Evolutionary conservation across 1,140 invertebrate species (phyloP), one percentile per base, ranked within the genome.

Genomic region (Eumeta japonica): DNA sequence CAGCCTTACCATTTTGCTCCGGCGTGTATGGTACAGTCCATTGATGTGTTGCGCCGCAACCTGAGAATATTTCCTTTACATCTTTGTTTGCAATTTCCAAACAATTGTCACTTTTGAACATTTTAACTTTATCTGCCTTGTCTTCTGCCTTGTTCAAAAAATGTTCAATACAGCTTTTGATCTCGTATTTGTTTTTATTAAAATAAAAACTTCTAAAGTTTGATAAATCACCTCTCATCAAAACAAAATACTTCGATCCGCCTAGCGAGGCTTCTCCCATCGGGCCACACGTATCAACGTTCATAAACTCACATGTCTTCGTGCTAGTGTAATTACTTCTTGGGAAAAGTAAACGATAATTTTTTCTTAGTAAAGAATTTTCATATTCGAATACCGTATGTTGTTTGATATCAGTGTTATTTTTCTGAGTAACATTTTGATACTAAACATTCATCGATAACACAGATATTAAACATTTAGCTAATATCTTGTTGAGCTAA

Each of bases 1-100:
- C 77, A n/a, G 60, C 55, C 15, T 47, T 46, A 4, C 75, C 74
- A 49, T 81, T 81, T 41, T 77, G 62, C 47, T 81, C 42, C 0
- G 76, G 68, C 3, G 62, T 72, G 41, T 78, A 78, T 1, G 58
- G 30, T 12, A 60, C 52, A 12, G 53, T 57, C 4, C 35, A 56
- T 47, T 72, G 53, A 42, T 76, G 63, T 15, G 17, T 35, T 13
- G 75, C 65, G 3, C 62, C 63, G 20, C 35, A 16, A 28, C 20
- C 35, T 15, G 36, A n/a, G 1, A 57, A 46, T 4, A 61, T 29
- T n/a, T 62, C 35, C 37, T 54, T 42, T 2, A 76, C 33, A 15
- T 58, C 45, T 35, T 50, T 41, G 33, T 70, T 75, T 0, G 60
- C 27, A 41, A 67, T 70, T 24, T 77, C 74, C 7, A 50, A 14